Conservation (phyloP, 2,888 invertebrate genomes). For the Syrphus vitripennis region DNA sequence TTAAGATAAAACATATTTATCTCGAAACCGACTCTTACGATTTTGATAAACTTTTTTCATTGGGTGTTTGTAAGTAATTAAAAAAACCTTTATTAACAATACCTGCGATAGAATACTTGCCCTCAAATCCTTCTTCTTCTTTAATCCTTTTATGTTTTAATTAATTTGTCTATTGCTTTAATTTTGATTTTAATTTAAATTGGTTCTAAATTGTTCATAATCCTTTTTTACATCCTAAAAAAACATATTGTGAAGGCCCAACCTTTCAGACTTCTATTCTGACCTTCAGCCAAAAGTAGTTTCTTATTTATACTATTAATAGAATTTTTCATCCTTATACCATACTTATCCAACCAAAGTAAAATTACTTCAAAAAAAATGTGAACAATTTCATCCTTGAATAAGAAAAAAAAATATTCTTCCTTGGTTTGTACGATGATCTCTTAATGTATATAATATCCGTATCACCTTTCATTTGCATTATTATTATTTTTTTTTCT, state of each 20-base stretch:
- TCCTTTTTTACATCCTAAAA: no score
- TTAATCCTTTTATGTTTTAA: no score
- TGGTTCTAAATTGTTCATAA: no score
- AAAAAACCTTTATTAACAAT: no score
- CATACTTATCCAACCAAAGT: background rate
- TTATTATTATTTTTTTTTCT: background rate
- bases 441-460: background rate
- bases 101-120: no score
- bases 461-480: slow-evolving; percentile 4
- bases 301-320: background rate
- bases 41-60: no score
- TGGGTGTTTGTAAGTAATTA: no score
- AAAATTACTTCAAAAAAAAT: background rate
- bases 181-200: no score
- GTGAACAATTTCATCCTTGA: slow-evolving; percentile 9
- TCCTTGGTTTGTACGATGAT: background rate
- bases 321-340: background rate
- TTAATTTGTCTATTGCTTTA: no score
- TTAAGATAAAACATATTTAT: no score
- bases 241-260: background rate
- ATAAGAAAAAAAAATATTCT: background rate
- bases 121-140: no score
- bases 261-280: background rate
- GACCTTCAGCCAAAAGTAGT: background rate
- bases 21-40: no score